Base-by-base conservation (phyloP, 2,888 invertebrate species). In the Latrodectus hesperus region DNA sequence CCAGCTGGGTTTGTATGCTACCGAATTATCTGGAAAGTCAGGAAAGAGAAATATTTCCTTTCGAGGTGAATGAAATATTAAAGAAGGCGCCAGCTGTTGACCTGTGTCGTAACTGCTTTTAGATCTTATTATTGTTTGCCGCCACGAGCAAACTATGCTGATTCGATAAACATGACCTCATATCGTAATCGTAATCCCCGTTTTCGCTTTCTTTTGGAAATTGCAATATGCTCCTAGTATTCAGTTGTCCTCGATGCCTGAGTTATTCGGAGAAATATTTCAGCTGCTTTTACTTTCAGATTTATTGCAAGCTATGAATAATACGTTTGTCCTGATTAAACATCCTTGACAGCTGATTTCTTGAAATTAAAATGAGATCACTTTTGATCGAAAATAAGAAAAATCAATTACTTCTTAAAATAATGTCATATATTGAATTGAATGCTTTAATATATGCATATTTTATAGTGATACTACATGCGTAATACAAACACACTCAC, bases 51-150 rank as follows among this genome's bases (percentile, higher is more conserved):
- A 55, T 4, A 55, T n/a, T 74, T 74, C 55, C 55, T 55, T 55
- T 9, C 9, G 26, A 74, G 74, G 22, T 26, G 52, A 55, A 74
- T 74, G 74, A 55, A 74, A 74, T 74, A 74, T 74, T 74, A 55
- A 73, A 74, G 55, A 55, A 55, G 26, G 53, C 16, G 51, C 17
- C 72, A 72, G 72, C 72, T 74, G 74, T 74, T 74, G 74, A 74
- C 55, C 55, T 55, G 55, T 16, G 74, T n/a, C 55, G 60, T 55
- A 55, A 74, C 38, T 60, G 26, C 53, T 17, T 26, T 72, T 72
- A n/a, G n/a, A 9, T 14, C 51, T 55, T 74, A 55, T 74, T 74
- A 55, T 73, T 73, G 53, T 73, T 73, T 73, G 53, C 73, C 17
- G n/a, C 22, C 16, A 38, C 38, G 38, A 38, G 49, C 9, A 16